These are phyloP conservation scores for Dendrocincla fuliginosa DNA, from an alignment of 2,797 vertebrate species.

Conservation along the genomic window DNA sequence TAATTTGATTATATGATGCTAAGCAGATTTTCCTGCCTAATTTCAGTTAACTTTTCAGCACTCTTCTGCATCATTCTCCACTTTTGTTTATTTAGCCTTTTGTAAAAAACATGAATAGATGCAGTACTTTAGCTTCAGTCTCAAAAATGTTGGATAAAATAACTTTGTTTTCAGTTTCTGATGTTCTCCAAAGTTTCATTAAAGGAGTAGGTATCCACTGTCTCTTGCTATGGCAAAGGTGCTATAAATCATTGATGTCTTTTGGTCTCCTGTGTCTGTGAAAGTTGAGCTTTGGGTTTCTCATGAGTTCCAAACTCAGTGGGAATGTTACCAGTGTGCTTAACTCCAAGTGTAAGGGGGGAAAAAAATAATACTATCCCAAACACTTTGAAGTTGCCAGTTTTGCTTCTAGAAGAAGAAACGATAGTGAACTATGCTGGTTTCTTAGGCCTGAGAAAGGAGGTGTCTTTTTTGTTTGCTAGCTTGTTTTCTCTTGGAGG, in stretches of 20 bases:
- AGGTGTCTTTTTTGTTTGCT: too few relatives aligned
- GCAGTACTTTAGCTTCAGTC: background rate
- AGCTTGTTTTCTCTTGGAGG: too few relatives aligned
- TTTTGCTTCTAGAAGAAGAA: background rate
- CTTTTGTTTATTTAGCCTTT: background rate
- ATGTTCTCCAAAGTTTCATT: background rate
- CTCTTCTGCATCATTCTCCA: background rate
- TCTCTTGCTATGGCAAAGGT: background rate
- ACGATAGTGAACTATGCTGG: background rate
- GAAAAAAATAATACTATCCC: background rate
- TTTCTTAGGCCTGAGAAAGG: background rate
- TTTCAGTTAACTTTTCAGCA: background rate
- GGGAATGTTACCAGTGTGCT: background rate
- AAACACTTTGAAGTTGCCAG: background rate
- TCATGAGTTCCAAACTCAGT: accelerated
- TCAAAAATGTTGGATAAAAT: background rate
- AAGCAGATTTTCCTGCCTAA: background rate
- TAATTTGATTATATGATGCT: background rate
- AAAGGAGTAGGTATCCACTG: background rate
- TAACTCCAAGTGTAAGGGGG: background rate
- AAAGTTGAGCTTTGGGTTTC: background rate
- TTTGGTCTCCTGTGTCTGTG: background rate
- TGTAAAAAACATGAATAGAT: background rate
- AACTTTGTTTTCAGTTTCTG: background rate
- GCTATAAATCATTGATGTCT: background rate